Base-by-base conservation (phyloP, 2,797 vertebrate species). In the Valencia hispanica region DNA sequence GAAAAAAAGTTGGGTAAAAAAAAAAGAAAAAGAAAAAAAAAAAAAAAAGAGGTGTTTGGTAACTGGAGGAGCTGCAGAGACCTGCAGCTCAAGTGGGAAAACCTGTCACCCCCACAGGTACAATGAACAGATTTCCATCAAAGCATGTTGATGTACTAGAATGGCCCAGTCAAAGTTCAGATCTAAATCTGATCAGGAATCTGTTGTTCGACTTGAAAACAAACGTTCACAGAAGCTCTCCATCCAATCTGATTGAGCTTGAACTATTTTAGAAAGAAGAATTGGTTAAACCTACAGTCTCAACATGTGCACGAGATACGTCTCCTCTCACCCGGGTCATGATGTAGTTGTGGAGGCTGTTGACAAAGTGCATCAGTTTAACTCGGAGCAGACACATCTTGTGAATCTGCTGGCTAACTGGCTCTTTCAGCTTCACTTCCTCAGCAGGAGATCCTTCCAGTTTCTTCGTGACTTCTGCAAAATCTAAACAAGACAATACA, bases 281-380 rank as follows among this genome's bases (percentile, higher is more conserved):
- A 3, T 48, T 14, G 47, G 47, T 2, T 1, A 17, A 34, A 18
- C 17, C 0, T 34, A 34, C 55, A 17, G 53, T 55, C 53, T 59
- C 1, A 9, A 8, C 12, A 25, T 53, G 51, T 4, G 12, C 51
- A 53, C 25, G 20, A 41, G 53, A 36, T 17, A 10, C 4, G 20
- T 22, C 22, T 79, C 1, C 22, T 92, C 96, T 81, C 87, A 99
- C 98, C 95, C 98, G 94, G 41, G 98, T 99, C 96, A 97, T 97
- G 93, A 99, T 98, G 93, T 99, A 99, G 95, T 99, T 99, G 94
- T 99, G 98, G 15, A 99, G 93, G 75, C 98, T 99, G 96, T 99
- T 99, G 85, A 99, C 98, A 88, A 99, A 99, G 89, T 99, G 98
- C 98, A 99, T 99, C 53, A 99, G 97, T 91, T 99, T 99, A 88